A percentile compares a stretch with the other conserved stretches of the same genome.
Conservation (phyloP, 2,113 vertebrate genomes). For the Desmodus rotundus region DNA sequence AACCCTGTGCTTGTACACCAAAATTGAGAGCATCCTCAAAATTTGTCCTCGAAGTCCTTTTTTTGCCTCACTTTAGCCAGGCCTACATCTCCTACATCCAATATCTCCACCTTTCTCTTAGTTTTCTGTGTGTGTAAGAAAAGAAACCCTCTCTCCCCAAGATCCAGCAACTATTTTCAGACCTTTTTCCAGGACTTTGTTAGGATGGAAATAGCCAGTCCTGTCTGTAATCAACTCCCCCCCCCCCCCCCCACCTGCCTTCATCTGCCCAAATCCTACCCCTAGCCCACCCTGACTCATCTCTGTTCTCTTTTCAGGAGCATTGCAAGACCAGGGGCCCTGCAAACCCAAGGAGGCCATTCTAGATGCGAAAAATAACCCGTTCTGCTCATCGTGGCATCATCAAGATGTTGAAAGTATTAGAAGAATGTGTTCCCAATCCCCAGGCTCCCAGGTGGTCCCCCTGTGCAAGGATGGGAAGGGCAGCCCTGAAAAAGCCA, state of each 20-base stretch:
- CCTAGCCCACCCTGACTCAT: background rate
- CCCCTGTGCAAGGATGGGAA: background rate
- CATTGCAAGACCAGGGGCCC: background rate
- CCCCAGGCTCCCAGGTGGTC: fast-evolving
- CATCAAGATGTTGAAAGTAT: background rate
- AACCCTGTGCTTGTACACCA: too few relatives aligned
- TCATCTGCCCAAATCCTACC: background rate
- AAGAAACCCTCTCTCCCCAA: background rate
- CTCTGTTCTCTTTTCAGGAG: background rate
- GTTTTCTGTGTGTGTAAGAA: background rate
- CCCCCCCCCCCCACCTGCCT: too few relatives aligned
- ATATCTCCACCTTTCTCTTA: background rate
- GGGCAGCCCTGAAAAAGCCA: background rate
- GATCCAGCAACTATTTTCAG: background rate
- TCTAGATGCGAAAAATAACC: background rate
- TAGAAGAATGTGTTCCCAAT: background rate
- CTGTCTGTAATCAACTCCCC: too few relatives aligned
- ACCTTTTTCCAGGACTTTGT: background rate
- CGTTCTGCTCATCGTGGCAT: background rate
- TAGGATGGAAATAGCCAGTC: background rate
- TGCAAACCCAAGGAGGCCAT: background rate
- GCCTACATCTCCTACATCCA: background rate
- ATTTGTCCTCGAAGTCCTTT: background rate
- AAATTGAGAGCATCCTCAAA: background rate
- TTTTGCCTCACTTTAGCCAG: background rate